Conservation (phyloP, 2,888 invertebrate species). For the Didymodactylos carnosus region DNA sequence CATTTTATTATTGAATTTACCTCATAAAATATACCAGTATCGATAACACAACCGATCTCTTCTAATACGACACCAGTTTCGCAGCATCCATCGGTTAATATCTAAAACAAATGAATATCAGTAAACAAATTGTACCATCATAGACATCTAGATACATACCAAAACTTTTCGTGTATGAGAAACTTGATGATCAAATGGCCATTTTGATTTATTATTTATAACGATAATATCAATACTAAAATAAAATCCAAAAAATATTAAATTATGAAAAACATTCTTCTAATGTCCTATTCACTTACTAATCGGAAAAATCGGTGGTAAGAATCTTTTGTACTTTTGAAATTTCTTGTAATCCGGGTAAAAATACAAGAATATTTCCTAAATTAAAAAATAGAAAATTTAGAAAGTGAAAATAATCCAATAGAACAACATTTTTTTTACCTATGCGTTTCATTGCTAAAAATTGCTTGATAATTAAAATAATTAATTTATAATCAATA, state of each 20-base stretch:
- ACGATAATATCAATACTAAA: background rate
- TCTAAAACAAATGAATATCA: background rate
- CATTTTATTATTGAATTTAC: background rate
- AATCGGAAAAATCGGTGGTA: too few species aligned
- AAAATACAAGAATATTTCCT: background rate
- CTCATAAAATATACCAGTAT: background rate
- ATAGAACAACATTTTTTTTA: background rate
- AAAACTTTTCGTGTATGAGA: too few species aligned
- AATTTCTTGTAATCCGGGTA: background rate
- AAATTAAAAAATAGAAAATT: background rate
- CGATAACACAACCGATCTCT: background rate
- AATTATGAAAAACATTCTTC: too few species aligned
- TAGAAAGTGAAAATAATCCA: too few species aligned
- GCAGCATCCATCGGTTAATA: background rate
- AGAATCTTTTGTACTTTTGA: too few species aligned
- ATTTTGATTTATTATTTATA: background rate
- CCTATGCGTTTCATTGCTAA: background rate
- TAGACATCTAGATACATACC: too few species aligned
- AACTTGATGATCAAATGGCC: too few species aligned
- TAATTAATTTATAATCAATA: background rate
- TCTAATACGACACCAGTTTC: background rate
- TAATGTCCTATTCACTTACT: too few species aligned
- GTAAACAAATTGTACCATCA: too few species aligned
- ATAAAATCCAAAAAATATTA: too few species aligned
- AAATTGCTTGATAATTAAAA: background rate